Percentiles rank a stretch among this genome's conserved stretches.
These are phyloP conservation scores for Eutolmus rufibarbis DNA, from an alignment of 2,888 invertebrate genomes.

Conservation along the genomic window DNA sequence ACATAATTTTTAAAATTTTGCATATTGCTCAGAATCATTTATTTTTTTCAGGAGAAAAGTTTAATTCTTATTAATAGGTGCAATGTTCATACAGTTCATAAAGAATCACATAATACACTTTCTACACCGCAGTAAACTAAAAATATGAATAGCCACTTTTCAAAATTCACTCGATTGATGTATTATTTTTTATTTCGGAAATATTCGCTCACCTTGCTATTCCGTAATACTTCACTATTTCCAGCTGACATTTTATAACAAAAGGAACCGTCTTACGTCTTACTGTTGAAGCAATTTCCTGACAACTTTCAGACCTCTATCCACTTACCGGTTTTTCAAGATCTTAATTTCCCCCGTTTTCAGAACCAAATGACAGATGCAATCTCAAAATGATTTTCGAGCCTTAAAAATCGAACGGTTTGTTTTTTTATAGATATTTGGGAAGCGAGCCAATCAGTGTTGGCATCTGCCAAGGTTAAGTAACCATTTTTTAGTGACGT, in stretches of 20 bases:
- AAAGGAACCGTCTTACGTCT: neutral
- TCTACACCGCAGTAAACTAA: neutral
- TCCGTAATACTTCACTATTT: neutral
- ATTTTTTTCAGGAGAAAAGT: too few relatives aligned
- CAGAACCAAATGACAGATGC: neutral
- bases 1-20: too few relatives aligned
- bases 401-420: neutral
- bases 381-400: neutral
- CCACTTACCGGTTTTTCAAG: neutral
- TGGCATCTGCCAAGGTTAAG: neutral
- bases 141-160: neutral
- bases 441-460: neutral
- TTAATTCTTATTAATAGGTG: too few relatives aligned
- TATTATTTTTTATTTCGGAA: neutral
- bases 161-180: neutral
- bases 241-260: neutral
- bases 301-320: neutral
- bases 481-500: neutral
- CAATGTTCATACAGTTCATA: too few relatives aligned
- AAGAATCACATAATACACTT: neutral
- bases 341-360: neutral
- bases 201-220: neutral
- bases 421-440: neutral
- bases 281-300: neutral
- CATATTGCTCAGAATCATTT: too few relatives aligned